Evolutionary conservation across 2,113 vertebrate genomes (phyloP).

Genomic region (Catharus bicknelli): DNA sequence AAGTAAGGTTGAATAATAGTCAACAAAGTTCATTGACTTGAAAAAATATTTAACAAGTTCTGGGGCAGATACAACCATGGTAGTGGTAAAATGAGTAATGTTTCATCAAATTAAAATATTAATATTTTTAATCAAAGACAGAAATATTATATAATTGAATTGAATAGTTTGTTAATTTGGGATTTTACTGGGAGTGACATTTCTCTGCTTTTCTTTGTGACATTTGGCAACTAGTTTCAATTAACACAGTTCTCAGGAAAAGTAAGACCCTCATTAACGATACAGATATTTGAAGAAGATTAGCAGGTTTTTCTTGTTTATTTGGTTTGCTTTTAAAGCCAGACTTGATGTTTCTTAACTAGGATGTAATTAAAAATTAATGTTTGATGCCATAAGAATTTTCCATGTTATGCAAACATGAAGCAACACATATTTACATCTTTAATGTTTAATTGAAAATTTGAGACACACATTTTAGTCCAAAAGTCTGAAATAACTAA

Average conservation of each 20-base stretch:
- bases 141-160: not conserved
- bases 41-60: not conserved
- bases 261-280: not conserved
- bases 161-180: not conserved
- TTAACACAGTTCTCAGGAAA: not conserved
- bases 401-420: not conserved
- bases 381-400: not conserved
- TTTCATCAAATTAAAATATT: not conserved
- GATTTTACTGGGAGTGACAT: not conserved
- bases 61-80: not conserved
- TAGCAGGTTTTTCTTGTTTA: rapidly evolving
- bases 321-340: not conserved
- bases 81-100: not conserved
- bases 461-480: not conserved
- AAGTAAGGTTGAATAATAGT: not conserved
- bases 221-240: not conserved
- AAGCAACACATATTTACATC: not conserved
- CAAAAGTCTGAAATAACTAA: not conserved
- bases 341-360: not conserved
- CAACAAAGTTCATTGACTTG: not conserved
- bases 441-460: not conserved
- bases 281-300: not conserved
- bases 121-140: not conserved
- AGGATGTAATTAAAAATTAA: not conserved
- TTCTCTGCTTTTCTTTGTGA: not conserved